phyloP scores from a whole-genome alignment of 2,113 vertebrate species.

The Sapajus apella region DNA sequence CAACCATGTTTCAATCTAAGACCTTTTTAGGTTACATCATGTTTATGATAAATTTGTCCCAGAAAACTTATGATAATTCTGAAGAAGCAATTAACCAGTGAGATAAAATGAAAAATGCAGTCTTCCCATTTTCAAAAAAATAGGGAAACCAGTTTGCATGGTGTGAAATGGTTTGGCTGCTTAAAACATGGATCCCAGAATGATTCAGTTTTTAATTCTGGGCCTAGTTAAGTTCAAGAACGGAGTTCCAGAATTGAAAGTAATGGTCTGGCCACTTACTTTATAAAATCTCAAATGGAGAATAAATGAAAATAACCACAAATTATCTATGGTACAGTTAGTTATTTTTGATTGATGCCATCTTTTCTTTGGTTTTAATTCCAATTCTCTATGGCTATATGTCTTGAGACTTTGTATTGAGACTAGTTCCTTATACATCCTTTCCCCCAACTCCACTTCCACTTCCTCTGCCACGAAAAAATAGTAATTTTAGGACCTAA shows the following conservation, averaged over 20 bases:
- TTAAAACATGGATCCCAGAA: background rate
- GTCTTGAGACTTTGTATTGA: background rate
- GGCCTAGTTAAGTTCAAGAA: background rate
- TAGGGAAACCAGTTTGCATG: background rate
- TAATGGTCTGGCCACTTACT: background rate
- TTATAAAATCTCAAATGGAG: background rate
- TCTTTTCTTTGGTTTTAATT: conserved; percentile 36
- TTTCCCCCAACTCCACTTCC: background rate
- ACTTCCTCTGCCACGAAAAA: fast-evolving
- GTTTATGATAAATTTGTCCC: background rate
- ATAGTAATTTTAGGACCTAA: background rate
- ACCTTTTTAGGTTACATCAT: background rate
- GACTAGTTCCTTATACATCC: conserved; percentile 3
- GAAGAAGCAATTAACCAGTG: background rate
- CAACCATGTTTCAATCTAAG: background rate
- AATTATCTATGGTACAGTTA: background rate
- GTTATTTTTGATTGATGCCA: background rate
- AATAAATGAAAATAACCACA: background rate
- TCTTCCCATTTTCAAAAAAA: conserved; percentile 9
- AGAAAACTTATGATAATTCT: background rate
- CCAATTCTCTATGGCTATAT: background rate
- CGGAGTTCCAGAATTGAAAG: background rate
- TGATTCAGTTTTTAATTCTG: background rate
- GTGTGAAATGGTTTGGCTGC: background rate
- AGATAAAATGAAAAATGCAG: background rate